Conservation (phyloP, 2,797 vertebrate genomes). For the Acropternis orthonyx region DNA sequence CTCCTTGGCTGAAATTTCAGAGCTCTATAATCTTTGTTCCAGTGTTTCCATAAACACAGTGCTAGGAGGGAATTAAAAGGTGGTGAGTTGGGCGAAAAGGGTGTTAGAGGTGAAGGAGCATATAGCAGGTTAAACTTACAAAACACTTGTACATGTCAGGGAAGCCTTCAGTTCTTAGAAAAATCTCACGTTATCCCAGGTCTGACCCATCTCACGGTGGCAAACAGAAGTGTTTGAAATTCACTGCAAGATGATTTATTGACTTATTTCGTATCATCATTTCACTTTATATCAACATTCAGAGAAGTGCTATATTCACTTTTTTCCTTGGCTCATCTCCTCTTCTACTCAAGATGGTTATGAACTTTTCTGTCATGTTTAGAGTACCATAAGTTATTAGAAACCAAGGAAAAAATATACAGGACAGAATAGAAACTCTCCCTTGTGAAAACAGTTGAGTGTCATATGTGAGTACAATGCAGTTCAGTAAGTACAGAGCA, state of each 20-base stretch:
- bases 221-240: neutral
- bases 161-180: constrained; percentile 54
- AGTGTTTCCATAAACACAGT: constrained; percentile 6
- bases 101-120: neutral
- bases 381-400: neutral
- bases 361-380: constrained; percentile 29
- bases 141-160: constrained; percentile 17
- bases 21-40: constrained; percentile 25
- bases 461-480: neutral
- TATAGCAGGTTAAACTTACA: constrained; percentile 2
- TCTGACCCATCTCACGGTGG: neutral
- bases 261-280: constrained; percentile 39
- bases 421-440: neutral
- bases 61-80: neutral
- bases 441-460: neutral
- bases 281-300: constrained; percentile 10
- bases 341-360: constrained; percentile 15
- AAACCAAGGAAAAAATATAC: neutral
- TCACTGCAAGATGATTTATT: constrained; percentile 31
- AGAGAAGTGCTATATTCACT: neutral
- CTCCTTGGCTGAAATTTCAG: constrained; percentile 21
- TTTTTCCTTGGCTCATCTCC: constrained; percentile 28
- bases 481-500: neutral
- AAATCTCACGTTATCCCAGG: constrained; percentile 2
- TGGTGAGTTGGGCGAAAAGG: neutral